These are phyloP conservation scores for Ariolimax columbianus DNA, from an alignment of 2,888 invertebrate genomes.

Conservation along the genomic window DNA sequence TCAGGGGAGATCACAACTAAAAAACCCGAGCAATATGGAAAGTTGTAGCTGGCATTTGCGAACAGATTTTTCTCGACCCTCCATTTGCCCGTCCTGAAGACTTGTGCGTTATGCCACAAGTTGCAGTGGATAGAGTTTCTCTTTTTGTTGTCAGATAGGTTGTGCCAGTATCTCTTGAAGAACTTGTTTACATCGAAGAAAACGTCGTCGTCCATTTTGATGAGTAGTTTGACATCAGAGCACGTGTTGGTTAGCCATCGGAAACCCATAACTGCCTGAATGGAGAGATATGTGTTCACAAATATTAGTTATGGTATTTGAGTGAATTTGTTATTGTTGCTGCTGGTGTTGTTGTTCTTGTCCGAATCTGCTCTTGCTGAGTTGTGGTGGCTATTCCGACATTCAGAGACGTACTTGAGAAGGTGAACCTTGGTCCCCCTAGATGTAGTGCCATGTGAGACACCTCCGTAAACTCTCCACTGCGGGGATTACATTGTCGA, in stretches of 20 bases:
- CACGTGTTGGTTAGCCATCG: constrained; percentile 37
- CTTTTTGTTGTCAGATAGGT: neutral
- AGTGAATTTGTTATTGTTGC: too few species aligned
- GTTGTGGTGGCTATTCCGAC: too few species aligned
- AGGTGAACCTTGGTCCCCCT: too few species aligned
- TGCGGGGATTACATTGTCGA: too few species aligned
- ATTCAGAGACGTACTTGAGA: too few species aligned
- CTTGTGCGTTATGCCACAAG: constrained; percentile 39
- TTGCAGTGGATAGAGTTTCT: constrained; percentile 23
- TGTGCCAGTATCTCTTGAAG: constrained; percentile 28
- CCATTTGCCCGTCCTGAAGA: constrained; percentile 45
- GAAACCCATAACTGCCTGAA: constrained; percentile 46
- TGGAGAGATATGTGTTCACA: neutral
- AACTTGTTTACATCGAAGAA: constrained; percentile 31
- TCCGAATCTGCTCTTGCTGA: too few species aligned
- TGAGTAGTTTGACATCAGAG: constrained; percentile 35
- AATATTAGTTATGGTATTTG: neutral
- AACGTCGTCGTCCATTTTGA: constrained; percentile 14
- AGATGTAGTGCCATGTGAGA: too few species aligned
- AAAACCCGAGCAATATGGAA: constrained; percentile 46
- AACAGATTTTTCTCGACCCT: constrained; percentile 43
- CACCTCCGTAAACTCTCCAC: too few species aligned
- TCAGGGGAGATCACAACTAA: constrained; percentile 34
- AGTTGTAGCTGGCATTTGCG: constrained; percentile 32
- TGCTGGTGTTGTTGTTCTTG: too few species aligned